Percentiles rank a stretch among this genome's conserved stretches.
Conservation (phyloP, 2,113 vertebrate species). For the Otolemur garnettii region DNA sequence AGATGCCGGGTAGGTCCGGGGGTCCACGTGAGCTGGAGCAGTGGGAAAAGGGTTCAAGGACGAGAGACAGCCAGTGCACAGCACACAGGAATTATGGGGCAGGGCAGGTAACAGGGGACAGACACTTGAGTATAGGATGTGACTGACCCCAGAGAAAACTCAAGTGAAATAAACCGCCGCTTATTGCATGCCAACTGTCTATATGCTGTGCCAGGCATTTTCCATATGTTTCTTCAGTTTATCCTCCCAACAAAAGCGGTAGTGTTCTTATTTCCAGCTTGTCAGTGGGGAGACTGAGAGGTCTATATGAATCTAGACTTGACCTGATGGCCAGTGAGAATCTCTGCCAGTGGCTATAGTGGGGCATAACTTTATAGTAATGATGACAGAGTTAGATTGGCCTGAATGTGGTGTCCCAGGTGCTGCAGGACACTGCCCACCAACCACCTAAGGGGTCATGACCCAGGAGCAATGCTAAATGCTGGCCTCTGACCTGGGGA, state of each 20-base stretch:
- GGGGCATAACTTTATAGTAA: neutral
- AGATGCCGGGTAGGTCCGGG: neutral
- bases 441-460: neutral
- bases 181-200: neutral
- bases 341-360: neutral
- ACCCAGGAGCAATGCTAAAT: neutral
- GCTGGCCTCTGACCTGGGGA: neutral
- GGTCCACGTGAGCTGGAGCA: neutral
- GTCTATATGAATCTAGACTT: neutral
- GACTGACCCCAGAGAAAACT: neutral
- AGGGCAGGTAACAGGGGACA: neutral
- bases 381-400: neutral
- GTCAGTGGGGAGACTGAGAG: neutral
- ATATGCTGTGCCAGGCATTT: neutral
- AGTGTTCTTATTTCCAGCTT: slow-evolving; percentile 6
- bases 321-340: neutral
- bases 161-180: neutral
- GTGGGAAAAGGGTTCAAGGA: neutral
- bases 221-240: neutral
- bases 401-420: too few relatives aligned
- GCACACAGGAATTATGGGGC: neutral
- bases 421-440: neutral
- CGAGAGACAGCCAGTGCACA: neutral
- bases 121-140: neutral
- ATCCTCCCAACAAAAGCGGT: neutral